Conservation (phyloP, 2,113 vertebrate genomes). For the Gallinago paraguaiae region DNA sequence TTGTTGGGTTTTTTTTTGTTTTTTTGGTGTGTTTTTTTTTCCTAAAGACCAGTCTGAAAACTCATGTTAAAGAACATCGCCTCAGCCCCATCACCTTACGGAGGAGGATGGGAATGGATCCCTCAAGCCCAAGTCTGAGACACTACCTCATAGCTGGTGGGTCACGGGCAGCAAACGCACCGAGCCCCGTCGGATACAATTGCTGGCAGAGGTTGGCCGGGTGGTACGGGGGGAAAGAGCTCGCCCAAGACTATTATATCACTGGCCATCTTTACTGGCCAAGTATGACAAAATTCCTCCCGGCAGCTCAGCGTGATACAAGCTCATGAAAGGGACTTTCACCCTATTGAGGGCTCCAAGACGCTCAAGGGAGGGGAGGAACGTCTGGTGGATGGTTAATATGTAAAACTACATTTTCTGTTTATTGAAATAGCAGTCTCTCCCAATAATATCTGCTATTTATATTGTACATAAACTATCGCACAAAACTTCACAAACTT, state of each 20-base stretch:
- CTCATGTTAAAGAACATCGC: background rate
- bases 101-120: background rate
- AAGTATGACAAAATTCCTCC: slow-evolving; percentile 56
- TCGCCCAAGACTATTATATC: background rate
- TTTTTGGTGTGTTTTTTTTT: background rate
- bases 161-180: background rate
- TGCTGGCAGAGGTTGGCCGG: background rate
- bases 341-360: background rate
- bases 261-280: background rate
- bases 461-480: background rate
- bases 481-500: background rate
- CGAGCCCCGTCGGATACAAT: background rate
- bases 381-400: background rate
- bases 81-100: background rate
- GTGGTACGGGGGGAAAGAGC: background rate
- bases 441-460: background rate
- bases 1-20: background rate
- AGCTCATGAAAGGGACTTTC: background rate
- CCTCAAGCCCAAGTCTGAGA: slow-evolving; percentile 5
- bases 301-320: background rate
- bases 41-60: background rate
- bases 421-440: background rate
- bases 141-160: slow-evolving; percentile 50
- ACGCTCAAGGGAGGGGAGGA: background rate
- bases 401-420: background rate